These are phyloP conservation scores for Varanus salvator DNA, from an alignment of 2,113 vertebrate species.

Conservation along the genomic window DNA sequence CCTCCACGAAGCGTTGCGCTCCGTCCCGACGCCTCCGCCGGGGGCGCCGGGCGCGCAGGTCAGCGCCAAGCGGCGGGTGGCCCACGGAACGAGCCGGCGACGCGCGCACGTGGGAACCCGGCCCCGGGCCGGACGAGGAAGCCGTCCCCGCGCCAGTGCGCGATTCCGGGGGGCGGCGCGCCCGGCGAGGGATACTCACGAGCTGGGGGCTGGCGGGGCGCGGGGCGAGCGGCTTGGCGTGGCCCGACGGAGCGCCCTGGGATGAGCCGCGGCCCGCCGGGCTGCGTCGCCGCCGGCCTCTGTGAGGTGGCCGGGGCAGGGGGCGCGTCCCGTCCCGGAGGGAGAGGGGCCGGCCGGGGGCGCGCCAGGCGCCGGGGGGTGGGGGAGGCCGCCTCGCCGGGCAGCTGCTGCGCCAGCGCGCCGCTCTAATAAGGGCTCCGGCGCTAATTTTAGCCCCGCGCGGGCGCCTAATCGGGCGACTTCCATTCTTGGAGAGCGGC, in stretches of 20 bases:
- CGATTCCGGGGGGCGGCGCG: background rate
- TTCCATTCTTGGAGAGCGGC: slow-evolving; percentile 90
- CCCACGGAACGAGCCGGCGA: background rate
- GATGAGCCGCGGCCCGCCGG: background rate
- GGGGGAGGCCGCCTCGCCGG: background rate
- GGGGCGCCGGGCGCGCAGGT: background rate
- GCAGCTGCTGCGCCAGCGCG: slow-evolving; percentile 61
- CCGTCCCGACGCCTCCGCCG: background rate
- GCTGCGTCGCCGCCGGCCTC: slow-evolving; percentile 43
- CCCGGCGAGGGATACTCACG: accelerated
- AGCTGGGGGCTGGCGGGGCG: background rate
- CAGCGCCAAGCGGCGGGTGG: background rate
- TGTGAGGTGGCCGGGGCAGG: background rate
- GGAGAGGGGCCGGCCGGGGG: background rate
- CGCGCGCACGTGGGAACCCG: background rate
- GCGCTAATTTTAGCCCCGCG: slow-evolving; percentile 86
- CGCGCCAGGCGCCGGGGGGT: background rate
- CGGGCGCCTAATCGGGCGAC: slow-evolving; percentile 82
- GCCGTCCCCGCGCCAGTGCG: background rate
- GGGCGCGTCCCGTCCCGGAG: background rate
- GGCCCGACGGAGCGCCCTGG: background rate
- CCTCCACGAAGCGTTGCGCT: too few relatives aligned
- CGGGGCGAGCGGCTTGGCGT: accelerated
- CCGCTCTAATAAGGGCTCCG: slow-evolving; percentile 4
- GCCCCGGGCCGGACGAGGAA: background rate